Evolutionary conservation across 53 echinoderm and acorn worm species (phyloP), one percentile per base, ranked within the genome.

Genomic region (Apostichopus leukothele): DNA sequence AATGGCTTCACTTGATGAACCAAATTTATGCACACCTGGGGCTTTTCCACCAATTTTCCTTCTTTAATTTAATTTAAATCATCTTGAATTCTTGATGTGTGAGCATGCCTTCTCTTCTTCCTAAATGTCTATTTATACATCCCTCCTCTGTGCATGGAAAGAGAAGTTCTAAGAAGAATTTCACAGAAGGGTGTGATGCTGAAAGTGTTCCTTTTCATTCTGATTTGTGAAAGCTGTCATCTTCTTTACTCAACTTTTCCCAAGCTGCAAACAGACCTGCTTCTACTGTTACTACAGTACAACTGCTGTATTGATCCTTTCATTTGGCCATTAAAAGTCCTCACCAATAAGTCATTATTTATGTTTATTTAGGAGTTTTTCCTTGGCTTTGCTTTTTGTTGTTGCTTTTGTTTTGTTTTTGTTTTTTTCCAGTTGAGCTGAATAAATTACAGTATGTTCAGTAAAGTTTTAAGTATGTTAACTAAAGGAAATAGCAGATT

Each of bases 41-140:
- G 81, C 81, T 55, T 53, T 81, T 81, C 39, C 55, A 71, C 81
- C 54, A 81, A 81, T 81, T 81, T 81, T 21, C 71, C 22, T 23
- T 21, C 20, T 59, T 54, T 81, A 81, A 81, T 81, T 81, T 20
- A 81, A 81, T 81, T 81, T 54, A 53, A 71, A 71, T 71, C 71
- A 71, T 71, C 71, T 71, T 71, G 71, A 16, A 71, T 71, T 71
- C n/a, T 3, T 71, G 71, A 63, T 63, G 63, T 11, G 12, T 63
- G 12, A 13, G 4, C 63, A 11, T 63, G 63, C 63, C 11, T 63
- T 63, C 63, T 63, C 16, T 0, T 7, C 63, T 16, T 16, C 63
- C 63, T 13, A 11, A 13, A 7, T 63, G 4, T 63, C 63, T 63
- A 63, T 63, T 63, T 63, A 63, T 63, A 63, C 0, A 11, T 63